Percentiles rank a stretch among this genome's conserved stretches.
Evolutionary conservation across 2,113 vertebrate species (phyloP).

Genomic region (Orthonyx spaldingii): DNA sequence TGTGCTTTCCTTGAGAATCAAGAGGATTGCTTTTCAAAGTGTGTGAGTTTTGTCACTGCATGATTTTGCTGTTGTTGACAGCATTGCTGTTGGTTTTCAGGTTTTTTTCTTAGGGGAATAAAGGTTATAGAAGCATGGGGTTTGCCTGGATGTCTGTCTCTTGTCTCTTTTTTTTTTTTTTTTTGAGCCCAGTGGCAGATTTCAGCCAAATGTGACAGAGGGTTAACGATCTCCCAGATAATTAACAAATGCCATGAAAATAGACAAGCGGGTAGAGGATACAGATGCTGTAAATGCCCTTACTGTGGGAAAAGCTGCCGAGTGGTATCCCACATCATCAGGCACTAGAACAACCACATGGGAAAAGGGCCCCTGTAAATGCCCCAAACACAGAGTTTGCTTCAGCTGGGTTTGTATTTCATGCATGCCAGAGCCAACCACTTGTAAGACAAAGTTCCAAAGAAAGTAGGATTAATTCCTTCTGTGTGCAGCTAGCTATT

Average conservation of each 20-base stretch:
- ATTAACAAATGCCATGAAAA: conserved; percentile 32
- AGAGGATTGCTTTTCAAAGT: not conserved
- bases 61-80: not conserved
- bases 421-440: not conserved
- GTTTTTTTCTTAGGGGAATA: not conserved
- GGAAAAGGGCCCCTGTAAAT: not conserved
- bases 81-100: not conserved
- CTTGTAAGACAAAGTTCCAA: not conserved
- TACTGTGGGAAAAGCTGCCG: conserved; percentile 39
- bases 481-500: not conserved
- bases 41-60: not conserved
- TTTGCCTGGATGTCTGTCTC: not conserved
- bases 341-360: not conserved
- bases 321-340: conserved; percentile 17
- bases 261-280: not conserved
- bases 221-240: conserved; percentile 3
- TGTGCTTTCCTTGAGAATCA: not conserved
- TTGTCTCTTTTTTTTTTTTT: not conserved
- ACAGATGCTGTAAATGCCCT: conserved; percentile 31
- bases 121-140: not conserved
- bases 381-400: not conserved
- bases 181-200: not conserved
- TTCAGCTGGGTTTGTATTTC: not conserved
- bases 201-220: conserved; percentile 24
- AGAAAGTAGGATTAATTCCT: not conserved